Conservation (phyloP, 2,113 vertebrate genomes). For the Mirza zaza region DNA sequence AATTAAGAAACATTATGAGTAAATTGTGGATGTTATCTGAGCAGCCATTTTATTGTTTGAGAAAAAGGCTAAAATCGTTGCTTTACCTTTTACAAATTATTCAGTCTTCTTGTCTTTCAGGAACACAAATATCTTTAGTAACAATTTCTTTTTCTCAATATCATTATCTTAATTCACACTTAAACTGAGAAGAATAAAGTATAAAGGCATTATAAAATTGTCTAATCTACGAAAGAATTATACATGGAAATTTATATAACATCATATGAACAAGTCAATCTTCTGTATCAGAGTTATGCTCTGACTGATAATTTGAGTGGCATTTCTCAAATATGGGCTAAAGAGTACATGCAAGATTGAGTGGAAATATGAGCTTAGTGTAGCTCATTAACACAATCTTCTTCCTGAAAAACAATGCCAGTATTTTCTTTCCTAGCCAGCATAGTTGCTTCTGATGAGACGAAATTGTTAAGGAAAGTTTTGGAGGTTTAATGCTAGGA, state of each 20-base stretch:
- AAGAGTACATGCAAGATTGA: neutral
- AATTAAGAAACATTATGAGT: neutral
- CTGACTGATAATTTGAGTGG: neutral
- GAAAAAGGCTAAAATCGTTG: slow-evolving; percentile 19
- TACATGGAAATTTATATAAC: neutral
- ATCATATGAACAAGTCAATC: neutral
- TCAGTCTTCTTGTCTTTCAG: neutral
- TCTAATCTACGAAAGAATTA: neutral
- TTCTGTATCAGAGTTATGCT: neutral
- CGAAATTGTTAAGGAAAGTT: neutral
- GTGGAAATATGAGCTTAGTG: neutral
- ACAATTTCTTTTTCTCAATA: neutral
- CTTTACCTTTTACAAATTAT: neutral
- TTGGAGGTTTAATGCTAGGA: neutral
- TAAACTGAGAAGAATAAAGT: neutral
- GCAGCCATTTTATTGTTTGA: neutral
- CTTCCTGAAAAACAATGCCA: slow-evolving; percentile 17
- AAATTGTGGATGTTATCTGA: neutral
- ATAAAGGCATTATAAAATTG: neutral
- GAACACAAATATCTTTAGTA: neutral
- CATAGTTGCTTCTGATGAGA: neutral
- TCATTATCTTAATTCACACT: neutral
- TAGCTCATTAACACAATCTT: neutral
- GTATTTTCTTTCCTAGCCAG: neutral
- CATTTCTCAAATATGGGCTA: neutral